Evolutionary conservation across 1,140 invertebrate species (phyloP), one percentile per base, ranked within the genome.

Genomic region (Mizuhopecten yessoensis): DNA sequence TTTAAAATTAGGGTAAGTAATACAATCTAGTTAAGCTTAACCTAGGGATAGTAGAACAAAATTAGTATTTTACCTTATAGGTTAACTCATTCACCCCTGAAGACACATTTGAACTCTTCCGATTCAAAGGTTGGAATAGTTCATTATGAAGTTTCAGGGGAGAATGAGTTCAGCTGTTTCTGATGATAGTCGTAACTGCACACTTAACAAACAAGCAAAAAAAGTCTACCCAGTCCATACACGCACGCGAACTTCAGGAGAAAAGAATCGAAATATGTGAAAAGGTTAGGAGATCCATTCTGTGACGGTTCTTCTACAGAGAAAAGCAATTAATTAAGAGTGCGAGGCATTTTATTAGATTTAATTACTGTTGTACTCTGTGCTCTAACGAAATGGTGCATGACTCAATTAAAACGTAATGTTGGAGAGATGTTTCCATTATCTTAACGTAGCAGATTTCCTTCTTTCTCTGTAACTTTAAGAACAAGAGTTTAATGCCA

Each of bases 351-450:
- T 75, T 75, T 75, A 75, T 75, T 29, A 75, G 23, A 75, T 29
- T 9, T 75, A 75, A 75, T 75, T 75, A 75, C 23, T 75, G n/a
- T n/a, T 75, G 57, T 75, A 75, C 57, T 75, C n/a, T 75, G n/a
- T 75, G 9, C 57, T 75, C 23, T 29, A 75, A 75, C 57, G 0
- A 13, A 45, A 45, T 45, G 42, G 9, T 45, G 42, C 17, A 45
- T 17, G 57, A 9, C n/a, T n/a, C 3, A 75, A 75, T 75, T 75
- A 75, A 2, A 29, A 29, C 3, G n/a, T 29, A 75, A 75, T 9
- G 57, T 29, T 75, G 23, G 57, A n/a, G 57, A 29, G 11, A n/a
- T n/a, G 57, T 75, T 29, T 75, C 57, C 23, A 75, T 75, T 29
- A 75, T 29, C 57, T 75, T 75, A 75, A 75, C 17, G n/a, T 29